Conservation (phyloP, 92 coral and sea anemone species). For the Galaxea fascicularis region DNA sequence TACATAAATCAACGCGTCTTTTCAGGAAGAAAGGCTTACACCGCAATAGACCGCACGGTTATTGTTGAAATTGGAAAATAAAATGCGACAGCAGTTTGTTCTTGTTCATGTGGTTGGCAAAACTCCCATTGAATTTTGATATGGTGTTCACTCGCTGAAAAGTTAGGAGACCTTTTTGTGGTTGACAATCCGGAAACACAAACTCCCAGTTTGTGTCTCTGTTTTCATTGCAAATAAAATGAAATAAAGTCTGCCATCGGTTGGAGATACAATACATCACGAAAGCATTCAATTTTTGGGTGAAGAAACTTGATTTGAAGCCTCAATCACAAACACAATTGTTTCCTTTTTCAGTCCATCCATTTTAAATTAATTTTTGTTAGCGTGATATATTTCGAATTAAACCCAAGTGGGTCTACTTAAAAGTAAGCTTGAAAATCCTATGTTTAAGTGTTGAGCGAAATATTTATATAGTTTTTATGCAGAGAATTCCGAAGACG, state of each 20-base stretch:
- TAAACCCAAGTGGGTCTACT: constrained; percentile 8
- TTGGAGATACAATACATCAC: constrained; percentile 7
- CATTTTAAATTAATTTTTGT: neutral
- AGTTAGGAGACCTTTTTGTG: constrained; percentile 36
- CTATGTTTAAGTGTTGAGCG: neutral
- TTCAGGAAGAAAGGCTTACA: neutral
- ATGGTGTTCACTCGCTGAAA: neutral
- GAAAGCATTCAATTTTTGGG: neutral
- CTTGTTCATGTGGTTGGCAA: neutral
- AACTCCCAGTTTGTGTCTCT: constrained; percentile 34
- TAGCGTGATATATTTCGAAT: neutral
- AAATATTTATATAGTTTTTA: neutral
- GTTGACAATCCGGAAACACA: constrained; percentile 33
- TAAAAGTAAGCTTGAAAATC: neutral
- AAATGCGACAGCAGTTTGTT: neutral
- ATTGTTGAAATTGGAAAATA: neutral
- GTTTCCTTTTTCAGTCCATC: neutral
- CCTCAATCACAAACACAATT: no score
- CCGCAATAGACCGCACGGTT: neutral
- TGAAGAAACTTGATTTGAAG: neutral
- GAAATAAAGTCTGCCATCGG: constrained; percentile 1
- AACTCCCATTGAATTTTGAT: constrained; percentile 23
- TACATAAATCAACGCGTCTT: neutral
- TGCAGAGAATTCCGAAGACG: neutral
- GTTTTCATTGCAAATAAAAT: constrained; percentile 37